Evolutionary conservation across 2,113 vertebrate genomes (phyloP).

Genomic region (Phainopepla nitens): DNA sequence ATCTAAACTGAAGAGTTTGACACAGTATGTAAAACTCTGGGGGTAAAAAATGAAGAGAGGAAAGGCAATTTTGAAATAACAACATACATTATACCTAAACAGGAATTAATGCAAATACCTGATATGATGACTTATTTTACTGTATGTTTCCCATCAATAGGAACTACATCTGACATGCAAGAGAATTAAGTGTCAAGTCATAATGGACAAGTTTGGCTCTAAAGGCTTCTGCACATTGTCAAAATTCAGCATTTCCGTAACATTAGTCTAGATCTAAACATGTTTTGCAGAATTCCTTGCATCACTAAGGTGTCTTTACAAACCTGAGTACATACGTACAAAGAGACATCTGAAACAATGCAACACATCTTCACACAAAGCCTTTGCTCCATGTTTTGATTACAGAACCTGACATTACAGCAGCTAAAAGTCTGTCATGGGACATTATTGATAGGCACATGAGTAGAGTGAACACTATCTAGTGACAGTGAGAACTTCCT

Average conservation of each 20-base stretch:
- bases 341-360: not conserved
- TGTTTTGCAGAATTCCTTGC: not conserved
- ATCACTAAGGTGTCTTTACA: not conserved
- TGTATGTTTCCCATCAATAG: not conserved
- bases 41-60: not conserved
- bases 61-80: not conserved
- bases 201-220: not conserved
- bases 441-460: fast-evolving
- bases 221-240: not conserved
- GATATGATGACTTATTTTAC: not conserved
- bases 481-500: not conserved
- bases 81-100: not conserved
- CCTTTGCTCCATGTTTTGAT: not conserved
- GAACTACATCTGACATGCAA: not conserved
- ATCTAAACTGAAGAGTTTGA: conserved; percentile 90
- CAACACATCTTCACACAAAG: not conserved
- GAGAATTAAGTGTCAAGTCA: not conserved
- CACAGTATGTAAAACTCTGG: conserved; percentile 91
- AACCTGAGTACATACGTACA: not conserved
- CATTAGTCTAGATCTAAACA: not conserved
- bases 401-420: not conserved
- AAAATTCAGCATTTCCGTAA: not conserved
- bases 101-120: not conserved
- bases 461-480: not conserved
- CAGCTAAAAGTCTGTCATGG: not conserved